Percentiles rank a stretch among this genome's conserved stretches.
Conservation (phyloP, 2,888 invertebrate species). For the Acrocyrtus sp. region DNA sequence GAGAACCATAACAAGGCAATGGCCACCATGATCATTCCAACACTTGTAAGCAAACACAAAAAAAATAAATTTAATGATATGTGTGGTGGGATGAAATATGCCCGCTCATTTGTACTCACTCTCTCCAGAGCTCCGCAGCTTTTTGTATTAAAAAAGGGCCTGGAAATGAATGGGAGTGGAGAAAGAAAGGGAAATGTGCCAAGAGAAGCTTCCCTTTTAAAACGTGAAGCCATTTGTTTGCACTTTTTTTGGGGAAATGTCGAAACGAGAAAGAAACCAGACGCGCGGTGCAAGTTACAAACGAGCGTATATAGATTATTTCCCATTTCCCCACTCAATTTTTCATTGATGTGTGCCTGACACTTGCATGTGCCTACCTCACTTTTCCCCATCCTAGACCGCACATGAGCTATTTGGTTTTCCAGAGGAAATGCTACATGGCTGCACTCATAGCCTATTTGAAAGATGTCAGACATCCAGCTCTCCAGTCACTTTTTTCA, state of each 20-base stretch:
- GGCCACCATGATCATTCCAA: conserved; percentile 63
- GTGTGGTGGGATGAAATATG: conserved; percentile 18
- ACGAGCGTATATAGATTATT: conserved; percentile 31
- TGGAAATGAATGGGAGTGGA: conserved; percentile 13
- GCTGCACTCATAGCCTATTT: too few species aligned
- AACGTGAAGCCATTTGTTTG: background rate
- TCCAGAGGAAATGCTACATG: too few species aligned
- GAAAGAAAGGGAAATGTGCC: background rate
- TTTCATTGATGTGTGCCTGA: conserved; percentile 38
- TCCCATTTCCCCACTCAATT: conserved; percentile 46
- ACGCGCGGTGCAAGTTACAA: background rate
- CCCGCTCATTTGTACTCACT: conserved; percentile 27
- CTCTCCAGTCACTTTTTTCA: too few species aligned
- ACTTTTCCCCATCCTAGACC: too few species aligned
- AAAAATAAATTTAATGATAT: conserved; percentile 9
- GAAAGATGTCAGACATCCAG: too few species aligned
- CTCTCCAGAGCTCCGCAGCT: conserved; percentile 1
- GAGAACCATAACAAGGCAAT: conserved; percentile 63
- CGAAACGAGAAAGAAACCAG: background rate
- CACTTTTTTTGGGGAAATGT: background rate
- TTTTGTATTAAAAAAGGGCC: conserved; percentile 1
- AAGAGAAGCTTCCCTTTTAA: too few species aligned
- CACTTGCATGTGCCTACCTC: too few species aligned
- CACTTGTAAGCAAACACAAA: conserved; percentile 55
- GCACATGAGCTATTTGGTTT: too few species aligned